These are phyloP conservation scores for Euthynnus affinis DNA, from an alignment of 2,797 vertebrate species.

Conservation along the genomic window DNA sequence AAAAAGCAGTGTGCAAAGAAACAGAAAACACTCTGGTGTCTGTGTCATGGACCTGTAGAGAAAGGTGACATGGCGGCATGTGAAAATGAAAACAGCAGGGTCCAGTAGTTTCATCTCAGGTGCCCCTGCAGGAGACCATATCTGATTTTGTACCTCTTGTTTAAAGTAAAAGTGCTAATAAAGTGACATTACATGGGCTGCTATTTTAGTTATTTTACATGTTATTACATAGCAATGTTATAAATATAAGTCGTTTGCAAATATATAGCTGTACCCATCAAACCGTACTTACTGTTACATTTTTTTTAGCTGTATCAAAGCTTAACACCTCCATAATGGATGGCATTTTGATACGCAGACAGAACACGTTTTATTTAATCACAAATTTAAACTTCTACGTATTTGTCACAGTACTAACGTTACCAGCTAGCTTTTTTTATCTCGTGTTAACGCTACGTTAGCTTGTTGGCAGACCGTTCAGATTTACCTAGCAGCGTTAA, in stretches of 20 bases:
- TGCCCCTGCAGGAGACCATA: too few species aligned
- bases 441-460: slow-evolving; percentile 11
- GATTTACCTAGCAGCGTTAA: slow-evolving; percentile 27
- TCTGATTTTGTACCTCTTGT: too few species aligned
- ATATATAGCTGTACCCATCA: not conserved
- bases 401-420: too few species aligned
- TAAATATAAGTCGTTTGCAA: not conserved
- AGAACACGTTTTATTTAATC: not conserved
- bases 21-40: not conserved
- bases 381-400: not conserved
- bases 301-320: not conserved
- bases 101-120: too few species aligned
- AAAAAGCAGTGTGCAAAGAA: not conserved
- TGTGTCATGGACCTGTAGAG: too few species aligned
- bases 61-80: too few species aligned
- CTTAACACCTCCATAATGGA: not conserved
- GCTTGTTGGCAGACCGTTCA: not conserved
- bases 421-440: not conserved
- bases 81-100: too few species aligned
- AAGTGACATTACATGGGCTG: not conserved
- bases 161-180: not conserved
- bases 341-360: not conserved
- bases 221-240: too few species aligned
- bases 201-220: too few species aligned
- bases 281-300: not conserved